Evolutionary conservation across 1,140 invertebrate genomes (phyloP).

Genomic region (Brachionus plicatilis): DNA sequence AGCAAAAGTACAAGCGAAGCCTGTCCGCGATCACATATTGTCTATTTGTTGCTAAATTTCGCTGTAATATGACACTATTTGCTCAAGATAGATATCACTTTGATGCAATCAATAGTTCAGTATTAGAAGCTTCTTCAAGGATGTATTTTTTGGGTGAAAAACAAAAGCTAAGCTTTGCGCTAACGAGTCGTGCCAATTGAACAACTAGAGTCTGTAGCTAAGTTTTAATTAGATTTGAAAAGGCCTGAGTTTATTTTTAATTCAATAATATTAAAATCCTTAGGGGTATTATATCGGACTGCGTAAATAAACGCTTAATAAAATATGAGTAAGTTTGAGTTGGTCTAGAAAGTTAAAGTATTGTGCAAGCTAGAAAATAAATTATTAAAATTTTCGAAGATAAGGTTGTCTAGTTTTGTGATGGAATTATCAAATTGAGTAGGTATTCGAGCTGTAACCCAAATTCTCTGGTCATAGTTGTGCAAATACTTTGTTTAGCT

Average conservation of each 20-base stretch:
- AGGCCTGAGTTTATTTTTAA: neutral
- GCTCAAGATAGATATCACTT: neutral
- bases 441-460: neutral
- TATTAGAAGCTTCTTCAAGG: neutral
- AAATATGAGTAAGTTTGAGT: neutral
- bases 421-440: neutral
- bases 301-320: neutral
- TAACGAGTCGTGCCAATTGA: neutral
- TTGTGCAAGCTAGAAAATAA: neutral
- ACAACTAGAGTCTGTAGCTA: neutral
- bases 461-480: neutral
- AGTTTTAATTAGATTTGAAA: neutral
- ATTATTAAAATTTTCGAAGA: neutral
- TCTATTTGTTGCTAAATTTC: neutral
- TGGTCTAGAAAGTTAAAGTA: neutral
- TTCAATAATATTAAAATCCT: neutral
- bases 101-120: neutral
- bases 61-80: neutral
- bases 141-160: neutral
- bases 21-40: neutral
- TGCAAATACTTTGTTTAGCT: conserved; percentile 3
- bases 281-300: neutral
- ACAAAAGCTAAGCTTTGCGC: neutral
- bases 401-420: neutral
- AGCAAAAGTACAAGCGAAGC: neutral